Conservation (phyloP, 1,140 invertebrate genomes). For the Brachionus plicatilis region DNA sequence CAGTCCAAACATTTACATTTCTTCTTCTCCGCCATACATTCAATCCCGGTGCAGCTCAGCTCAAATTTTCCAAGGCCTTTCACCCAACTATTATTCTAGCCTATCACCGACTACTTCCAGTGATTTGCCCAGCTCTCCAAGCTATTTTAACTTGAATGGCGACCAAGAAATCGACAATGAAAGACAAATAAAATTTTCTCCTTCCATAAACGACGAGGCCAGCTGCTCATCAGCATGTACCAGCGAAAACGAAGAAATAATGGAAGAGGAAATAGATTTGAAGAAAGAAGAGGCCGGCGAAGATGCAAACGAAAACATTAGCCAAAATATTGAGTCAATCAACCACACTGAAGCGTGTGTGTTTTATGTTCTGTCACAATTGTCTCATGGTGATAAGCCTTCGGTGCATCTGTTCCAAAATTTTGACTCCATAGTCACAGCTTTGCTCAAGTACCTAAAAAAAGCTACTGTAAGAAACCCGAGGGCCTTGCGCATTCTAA, state of each 20-base stretch:
- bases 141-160: neutral
- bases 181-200: slow-evolving; percentile 14
- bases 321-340: slow-evolving; percentile 31
- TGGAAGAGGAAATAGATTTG: neutral
- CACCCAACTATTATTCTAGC: neutral
- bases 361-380: slow-evolving; percentile 35
- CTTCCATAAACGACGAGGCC: neutral
- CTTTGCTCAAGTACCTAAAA: slow-evolving; percentile 14
- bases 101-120: neutral
- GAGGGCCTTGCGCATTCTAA: slow-evolving; percentile 25
- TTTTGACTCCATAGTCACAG: slow-evolving; percentile 12
- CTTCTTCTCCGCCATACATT: neutral
- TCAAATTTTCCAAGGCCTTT: slow-evolving; percentile 22
- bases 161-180: neutral
- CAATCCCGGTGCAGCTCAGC: slow-evolving; percentile 25
- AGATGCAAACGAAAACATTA: neutral
- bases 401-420: neutral
- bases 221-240: neutral
- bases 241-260: neutral
- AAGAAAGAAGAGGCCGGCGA: neutral
- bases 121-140: neutral
- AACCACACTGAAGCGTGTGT: slow-evolving; percentile 34
- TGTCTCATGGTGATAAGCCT: slow-evolving; percentile 38
- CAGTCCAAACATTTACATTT: neutral
- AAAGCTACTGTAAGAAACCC: slow-evolving; percentile 22